Conservation (phyloP, 1,140 invertebrate genomes). For the Anastrepha obliqua region DNA sequence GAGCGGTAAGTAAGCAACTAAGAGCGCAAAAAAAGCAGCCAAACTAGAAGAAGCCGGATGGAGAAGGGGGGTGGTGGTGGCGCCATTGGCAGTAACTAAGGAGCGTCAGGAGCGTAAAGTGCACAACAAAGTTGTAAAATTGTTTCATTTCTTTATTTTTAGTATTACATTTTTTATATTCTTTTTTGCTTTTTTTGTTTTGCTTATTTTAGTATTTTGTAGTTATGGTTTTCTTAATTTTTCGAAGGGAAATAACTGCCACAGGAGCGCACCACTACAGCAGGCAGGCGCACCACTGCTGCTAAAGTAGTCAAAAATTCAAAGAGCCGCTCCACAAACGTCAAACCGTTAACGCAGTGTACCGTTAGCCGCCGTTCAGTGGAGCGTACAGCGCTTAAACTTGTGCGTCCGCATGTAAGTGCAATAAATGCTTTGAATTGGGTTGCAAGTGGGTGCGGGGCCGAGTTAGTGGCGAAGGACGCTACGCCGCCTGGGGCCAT, state of each 20-base stretch:
- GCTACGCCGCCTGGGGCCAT: slow-evolving; percentile 53
- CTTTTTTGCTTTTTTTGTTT: background rate
- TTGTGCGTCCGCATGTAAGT: slow-evolving; percentile 42
- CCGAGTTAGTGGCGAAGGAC: background rate
- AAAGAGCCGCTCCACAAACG: background rate
- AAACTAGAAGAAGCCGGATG: background rate
- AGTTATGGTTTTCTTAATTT: slow-evolving; percentile 49
- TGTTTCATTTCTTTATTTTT: slow-evolving; percentile 62
- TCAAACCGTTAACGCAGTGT: slow-evolving; percentile 14
- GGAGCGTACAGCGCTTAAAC: slow-evolving; percentile 10
- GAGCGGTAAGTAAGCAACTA: slow-evolving; percentile 29
- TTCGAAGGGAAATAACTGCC: slow-evolving; percentile 40
- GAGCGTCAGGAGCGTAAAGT: slow-evolving; percentile 61
- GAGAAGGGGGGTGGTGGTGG: background rate
- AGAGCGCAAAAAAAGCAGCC: slow-evolving; percentile 40
- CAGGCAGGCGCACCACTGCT: background rate
- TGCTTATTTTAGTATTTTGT: slow-evolving; percentile 19
- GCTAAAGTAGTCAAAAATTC: background rate
- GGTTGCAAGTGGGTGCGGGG: background rate
- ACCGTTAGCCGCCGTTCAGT: slow-evolving; percentile 5
- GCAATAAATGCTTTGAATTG: slow-evolving; percentile 44
- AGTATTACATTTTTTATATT: background rate
- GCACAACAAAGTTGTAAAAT: slow-evolving; percentile 74
- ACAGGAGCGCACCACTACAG: background rate
- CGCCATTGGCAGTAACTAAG: slow-evolving; percentile 64